phyloP scores from a whole-genome alignment of 2,113 vertebrate species.

The Scatophagus argus region DNA sequence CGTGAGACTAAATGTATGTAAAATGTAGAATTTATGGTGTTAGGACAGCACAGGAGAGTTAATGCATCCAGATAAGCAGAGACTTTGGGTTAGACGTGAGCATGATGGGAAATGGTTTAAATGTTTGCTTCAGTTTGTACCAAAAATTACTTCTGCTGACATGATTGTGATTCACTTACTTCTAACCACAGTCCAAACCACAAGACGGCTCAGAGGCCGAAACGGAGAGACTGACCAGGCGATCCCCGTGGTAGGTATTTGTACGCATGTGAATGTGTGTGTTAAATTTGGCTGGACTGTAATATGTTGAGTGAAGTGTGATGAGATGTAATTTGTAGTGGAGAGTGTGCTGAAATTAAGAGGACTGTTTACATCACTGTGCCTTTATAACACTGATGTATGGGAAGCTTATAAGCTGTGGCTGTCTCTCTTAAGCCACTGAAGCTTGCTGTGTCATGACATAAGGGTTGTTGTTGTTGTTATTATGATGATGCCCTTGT shows the following conservation, averaged over 20 bases:
- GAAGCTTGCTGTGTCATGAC: constrained; percentile 10
- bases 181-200: constrained; percentile 70
- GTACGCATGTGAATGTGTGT: background rate
- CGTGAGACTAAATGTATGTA: background rate
- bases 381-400: background rate
- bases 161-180: background rate
- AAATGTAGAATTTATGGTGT: background rate
- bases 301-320: background rate
- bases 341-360: background rate
- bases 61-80: background rate
- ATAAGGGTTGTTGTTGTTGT: constrained; percentile 57
- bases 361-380: background rate
- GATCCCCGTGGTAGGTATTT: constrained; percentile 81
- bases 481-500: constrained; percentile 58
- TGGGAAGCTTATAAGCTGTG: background rate
- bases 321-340: background rate
- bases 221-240: constrained; percentile 72
- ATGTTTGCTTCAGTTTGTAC: background rate
- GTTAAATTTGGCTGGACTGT: background rate
- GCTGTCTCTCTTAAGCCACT: background rate
- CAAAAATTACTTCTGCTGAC: background rate
- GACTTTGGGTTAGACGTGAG: too few species aligned
- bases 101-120: background rate
- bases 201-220: constrained; percentile 73
- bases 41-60: too few species aligned